Evolutionary conservation across 2,888 invertebrate species (phyloP).

Genomic region (Tyria jacobaeae): DNA sequence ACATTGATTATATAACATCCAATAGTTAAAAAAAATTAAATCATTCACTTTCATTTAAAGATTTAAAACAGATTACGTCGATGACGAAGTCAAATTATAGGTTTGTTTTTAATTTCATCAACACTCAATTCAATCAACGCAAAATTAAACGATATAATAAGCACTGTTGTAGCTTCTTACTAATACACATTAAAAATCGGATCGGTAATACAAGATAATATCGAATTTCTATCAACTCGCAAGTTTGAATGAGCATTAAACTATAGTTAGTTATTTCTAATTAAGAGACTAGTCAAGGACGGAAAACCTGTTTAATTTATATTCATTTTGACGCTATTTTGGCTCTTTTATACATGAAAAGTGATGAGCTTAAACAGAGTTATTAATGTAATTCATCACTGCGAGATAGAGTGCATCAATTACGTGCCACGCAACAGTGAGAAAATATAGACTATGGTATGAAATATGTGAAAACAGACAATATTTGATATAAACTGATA

Average conservation of each 20-base stretch:
- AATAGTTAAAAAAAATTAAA: too few species aligned
- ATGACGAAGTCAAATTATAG: too few species aligned
- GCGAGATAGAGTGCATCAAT: slow-evolving; percentile 4
- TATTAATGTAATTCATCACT: slow-evolving; percentile 1
- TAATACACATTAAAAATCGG: too few species aligned
- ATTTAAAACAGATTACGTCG: too few species aligned
- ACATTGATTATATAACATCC: too few species aligned
- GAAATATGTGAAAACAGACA: neutral
- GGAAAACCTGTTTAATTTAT: neutral
- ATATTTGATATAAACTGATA: neutral
- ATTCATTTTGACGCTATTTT: neutral
- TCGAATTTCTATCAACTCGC: neutral
- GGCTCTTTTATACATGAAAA: neutral
- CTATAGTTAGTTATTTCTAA: neutral
- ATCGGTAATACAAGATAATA: too few species aligned
- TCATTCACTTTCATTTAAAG: too few species aligned
- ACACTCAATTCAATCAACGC: too few species aligned
- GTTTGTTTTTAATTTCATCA: too few species aligned
- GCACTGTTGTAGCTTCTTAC: too few species aligned
- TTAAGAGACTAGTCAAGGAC: neutral
- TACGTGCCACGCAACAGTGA: neutral
- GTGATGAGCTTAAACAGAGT: neutral
- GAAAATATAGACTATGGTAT: neutral
- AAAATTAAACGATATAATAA: too few species aligned
- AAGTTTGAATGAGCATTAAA: neutral